A percentile compares a stretch with the other conserved stretches of the same genome.
These are phyloP conservation scores for Acromyrmex heyeri DNA, from an alignment of 1,140 invertebrate species.

Conservation along the genomic window DNA sequence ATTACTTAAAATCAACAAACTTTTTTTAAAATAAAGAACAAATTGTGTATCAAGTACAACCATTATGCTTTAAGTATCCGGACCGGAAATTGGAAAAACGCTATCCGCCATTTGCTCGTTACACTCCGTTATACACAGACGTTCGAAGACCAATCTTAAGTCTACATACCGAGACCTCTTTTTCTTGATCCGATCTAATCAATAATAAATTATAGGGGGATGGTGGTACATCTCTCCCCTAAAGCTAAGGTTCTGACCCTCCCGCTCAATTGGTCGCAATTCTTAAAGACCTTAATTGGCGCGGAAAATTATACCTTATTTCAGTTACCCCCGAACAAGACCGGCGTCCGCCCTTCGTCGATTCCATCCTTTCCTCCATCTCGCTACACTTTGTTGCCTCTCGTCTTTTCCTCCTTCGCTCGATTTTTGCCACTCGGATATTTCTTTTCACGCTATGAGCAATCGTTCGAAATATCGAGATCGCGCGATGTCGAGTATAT, in stretches of 20 bases:
- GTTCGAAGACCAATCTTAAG: constrained; percentile 53
- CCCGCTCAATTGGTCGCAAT: constrained; percentile 87
- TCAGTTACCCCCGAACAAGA: constrained; percentile 78
- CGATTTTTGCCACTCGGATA: constrained; percentile 71
- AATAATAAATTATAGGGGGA: constrained; percentile 87
- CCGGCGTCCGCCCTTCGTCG: constrained; percentile 47
- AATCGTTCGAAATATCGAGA: constrained; percentile 64
- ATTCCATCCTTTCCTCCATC: constrained; percentile 44
- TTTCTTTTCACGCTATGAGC: constrained; percentile 62
- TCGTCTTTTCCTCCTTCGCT: constrained; percentile 61
- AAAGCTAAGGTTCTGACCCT: constrained; percentile 84
- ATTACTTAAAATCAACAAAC: constrained; percentile 21
- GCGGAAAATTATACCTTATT: constrained; percentile 87
- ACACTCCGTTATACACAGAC: constrained; percentile 29
- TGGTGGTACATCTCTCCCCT: constrained; percentile 83
- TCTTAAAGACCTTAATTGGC: constrained; percentile 88
- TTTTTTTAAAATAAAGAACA: not conserved
- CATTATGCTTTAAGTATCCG: constrained; percentile 58
- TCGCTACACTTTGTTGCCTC: constrained; percentile 64
- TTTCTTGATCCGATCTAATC: constrained; percentile 86
- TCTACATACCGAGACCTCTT: constrained; percentile 71
- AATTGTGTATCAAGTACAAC: constrained; percentile 30
- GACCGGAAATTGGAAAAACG: constrained; percentile 71
- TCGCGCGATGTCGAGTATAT: constrained; percentile 1
- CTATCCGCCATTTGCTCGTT: constrained; percentile 62